Evolutionary conservation across 37 sponge, comb jelly and placozoan genomes (phyloP).

Genomic region (Cladorhizidae sp.): DNA sequence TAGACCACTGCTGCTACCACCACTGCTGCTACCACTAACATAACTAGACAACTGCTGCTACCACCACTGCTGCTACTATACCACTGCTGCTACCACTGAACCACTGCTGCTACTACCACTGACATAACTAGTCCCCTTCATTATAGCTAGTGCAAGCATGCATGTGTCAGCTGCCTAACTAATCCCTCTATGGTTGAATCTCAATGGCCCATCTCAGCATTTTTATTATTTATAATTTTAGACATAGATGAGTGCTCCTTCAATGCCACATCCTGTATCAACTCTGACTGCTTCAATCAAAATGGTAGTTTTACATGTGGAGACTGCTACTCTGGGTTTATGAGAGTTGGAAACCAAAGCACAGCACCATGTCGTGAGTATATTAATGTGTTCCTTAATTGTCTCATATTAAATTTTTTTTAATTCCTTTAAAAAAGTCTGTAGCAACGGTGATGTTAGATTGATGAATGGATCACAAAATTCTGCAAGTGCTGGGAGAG

Average conservation of each 20-base stretch:
- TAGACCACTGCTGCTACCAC: too few relatives aligned
- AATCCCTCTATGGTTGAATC: too few relatives aligned
- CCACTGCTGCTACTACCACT: too few relatives aligned
- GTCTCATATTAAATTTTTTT: not conserved
- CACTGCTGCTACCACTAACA: too few relatives aligned
- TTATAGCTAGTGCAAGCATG: too few relatives aligned
- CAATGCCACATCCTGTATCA: not conserved
- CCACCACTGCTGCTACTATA: too few relatives aligned
- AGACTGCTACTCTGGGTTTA: not conserved
- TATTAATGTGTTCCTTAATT: not conserved
- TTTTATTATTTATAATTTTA: slow-evolving; percentile 8
- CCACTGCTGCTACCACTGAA: too few relatives aligned
- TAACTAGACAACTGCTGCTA: too few relatives aligned
- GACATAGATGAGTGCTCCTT: slow-evolving; percentile 11
- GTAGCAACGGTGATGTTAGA: slow-evolving; percentile 21
- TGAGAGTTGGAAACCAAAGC: not conserved
- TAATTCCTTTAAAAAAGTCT: not conserved
- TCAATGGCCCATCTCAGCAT: too few relatives aligned
- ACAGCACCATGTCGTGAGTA: not conserved
- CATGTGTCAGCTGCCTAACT: too few relatives aligned
- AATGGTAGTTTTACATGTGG: slow-evolving; percentile 8
- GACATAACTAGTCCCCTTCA: too few relatives aligned
- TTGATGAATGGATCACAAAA: slow-evolving; percentile 24
- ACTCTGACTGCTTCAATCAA: slow-evolving; percentile 22
- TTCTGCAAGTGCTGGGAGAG: slow-evolving; percentile 10